Evolutionary conservation across 2,113 vertebrate genomes (phyloP), one percentile per base, ranked within the genome.

Genomic region (Phaethornis superciliosus): DNA sequence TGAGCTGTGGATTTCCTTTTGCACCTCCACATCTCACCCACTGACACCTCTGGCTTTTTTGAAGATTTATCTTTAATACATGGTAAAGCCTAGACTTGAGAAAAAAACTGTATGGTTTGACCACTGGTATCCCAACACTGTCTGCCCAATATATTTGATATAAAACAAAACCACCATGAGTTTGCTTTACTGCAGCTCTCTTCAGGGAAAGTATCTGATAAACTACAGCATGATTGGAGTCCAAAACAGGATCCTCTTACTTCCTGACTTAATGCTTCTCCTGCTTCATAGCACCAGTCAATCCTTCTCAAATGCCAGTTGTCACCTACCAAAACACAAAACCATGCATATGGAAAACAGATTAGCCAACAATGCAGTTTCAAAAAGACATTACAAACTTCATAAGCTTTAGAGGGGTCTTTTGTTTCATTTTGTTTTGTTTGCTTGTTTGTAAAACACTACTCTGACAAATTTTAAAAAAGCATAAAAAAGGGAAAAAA

Each of bases 271-370:
- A 96, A 60, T 4, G 92, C 87, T 85, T 96, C 95, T 26, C 99
- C 99, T 28, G 98, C 97, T 92, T 99, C 99, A 77, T 98, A 99
- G 90, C 98, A 99, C 99, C 99, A 99, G 75, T 99, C 98, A 32
- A 98, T 97, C 93, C 97, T 98, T 72, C 98, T 98, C 78, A 99
- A 97, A 93, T 99, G 99, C 99, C 99, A 99, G 4, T 11, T 49
- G 28, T 96, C 94, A 76, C 97, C 98, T 98, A 49, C 7, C 71
- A 78, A 95, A 86, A 91, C 40, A 28, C 42, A 75, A 12, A 65
- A 16, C 28, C 27, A 49, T 19, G 56, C 35, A 56, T 8, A 26
- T 1, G 80, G 10, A 55, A 81, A 87, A 85, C 22, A n/a, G 33
- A 60, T 55, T 23, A 63, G 44, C 26, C 58, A 78, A 44, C 15